These are phyloP conservation scores for Strigamia maritima DNA, from an alignment of 2,888 invertebrate species.

Conservation along the genomic window DNA sequence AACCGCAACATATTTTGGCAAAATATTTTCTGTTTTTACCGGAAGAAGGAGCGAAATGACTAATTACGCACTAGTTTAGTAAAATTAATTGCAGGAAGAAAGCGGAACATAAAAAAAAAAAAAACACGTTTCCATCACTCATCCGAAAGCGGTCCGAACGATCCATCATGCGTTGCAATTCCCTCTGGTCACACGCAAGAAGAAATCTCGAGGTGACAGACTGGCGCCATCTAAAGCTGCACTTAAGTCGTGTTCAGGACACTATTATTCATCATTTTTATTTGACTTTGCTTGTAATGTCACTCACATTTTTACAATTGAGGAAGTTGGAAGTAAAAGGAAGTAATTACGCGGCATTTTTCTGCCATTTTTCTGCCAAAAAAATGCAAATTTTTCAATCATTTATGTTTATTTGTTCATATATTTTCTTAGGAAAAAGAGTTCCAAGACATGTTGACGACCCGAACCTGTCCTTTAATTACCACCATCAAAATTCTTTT, in stretches of 20 bases:
- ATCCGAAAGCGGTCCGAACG: neutral
- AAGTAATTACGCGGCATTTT: neutral
- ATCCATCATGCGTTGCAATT: constrained; percentile 18
- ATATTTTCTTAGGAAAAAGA: neutral
- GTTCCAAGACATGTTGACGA: neutral
- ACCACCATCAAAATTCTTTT: constrained; percentile 9
- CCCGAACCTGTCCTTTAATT: neutral
- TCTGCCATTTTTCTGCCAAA: neutral
- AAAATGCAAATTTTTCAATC: no score
- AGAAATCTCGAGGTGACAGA: constrained; percentile 29
- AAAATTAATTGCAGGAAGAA: constrained; percentile 21
- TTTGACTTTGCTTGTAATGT: no score
- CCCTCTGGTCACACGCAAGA: constrained; percentile 20
- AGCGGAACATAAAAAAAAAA: neutral
- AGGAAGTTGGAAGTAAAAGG: neutral
- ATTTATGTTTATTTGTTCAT: neutral
- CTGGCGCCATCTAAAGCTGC: constrained; percentile 30
- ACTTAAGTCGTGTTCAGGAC: constrained; percentile 24
- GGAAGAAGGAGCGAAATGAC: neutral
- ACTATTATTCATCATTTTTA: constrained; percentile 2
- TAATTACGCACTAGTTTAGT: constrained; percentile 21
- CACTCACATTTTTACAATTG: neutral
- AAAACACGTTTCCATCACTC: neutral
- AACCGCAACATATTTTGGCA: no score
- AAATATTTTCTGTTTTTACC: neutral